These are phyloP conservation scores for Pheosia tremula DNA, from an alignment of 2,888 invertebrate species.

Conservation along the genomic window DNA sequence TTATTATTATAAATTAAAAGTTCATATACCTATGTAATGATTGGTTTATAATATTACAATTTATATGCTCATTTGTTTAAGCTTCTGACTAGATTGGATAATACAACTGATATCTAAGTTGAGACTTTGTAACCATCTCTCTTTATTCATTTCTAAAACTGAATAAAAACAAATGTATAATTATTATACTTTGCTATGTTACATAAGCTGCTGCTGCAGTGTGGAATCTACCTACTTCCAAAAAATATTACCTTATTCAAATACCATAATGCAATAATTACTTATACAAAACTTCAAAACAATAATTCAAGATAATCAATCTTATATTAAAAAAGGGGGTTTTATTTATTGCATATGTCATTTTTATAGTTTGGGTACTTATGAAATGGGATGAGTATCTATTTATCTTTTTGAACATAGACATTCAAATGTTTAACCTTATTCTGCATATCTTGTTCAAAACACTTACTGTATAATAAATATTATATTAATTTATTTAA, in stretches of 20 bases:
- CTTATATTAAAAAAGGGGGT: no score
- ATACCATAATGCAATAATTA: neutral
- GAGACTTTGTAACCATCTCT: neutral
- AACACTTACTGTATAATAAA: neutral
- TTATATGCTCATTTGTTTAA: neutral
- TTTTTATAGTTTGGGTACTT: neutral
- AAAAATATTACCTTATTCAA: neutral
- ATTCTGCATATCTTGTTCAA: neutral
- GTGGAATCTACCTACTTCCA: neutral
- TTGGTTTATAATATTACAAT: constrained; percentile 1
- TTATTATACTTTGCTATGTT: neutral
- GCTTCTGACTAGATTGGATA: neutral
- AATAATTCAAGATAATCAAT: neutral
- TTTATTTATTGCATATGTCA: neutral
- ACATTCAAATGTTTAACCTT: no score
- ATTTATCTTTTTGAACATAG: no score
- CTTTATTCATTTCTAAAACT: neutral
- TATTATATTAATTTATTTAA: no score
- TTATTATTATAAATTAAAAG: no score
- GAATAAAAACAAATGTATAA: constrained; percentile 9
- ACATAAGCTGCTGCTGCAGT: constrained; percentile 17
- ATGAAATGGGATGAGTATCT: no score
- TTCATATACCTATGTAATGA: no score
- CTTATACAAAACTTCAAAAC: neutral
- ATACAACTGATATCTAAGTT: neutral